A percentile compares a stretch with the other conserved stretches of the same genome.
Conservation (phyloP, 2,888 invertebrate species). For the Mantis religiosa region DNA sequence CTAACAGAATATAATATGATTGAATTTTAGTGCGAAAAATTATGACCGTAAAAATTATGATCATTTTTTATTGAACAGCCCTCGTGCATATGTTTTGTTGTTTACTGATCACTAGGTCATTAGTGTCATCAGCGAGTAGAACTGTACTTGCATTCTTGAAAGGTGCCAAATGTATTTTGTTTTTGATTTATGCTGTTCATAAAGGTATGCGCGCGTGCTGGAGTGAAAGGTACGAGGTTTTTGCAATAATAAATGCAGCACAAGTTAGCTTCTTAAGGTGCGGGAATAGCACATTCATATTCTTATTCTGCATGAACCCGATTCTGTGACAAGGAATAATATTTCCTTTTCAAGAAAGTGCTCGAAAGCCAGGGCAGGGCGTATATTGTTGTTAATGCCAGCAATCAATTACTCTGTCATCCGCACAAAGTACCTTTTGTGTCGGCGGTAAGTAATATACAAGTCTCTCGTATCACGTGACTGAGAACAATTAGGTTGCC, state of each 20-base stretch:
- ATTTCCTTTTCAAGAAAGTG: not conserved
- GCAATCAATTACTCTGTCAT: not conserved
- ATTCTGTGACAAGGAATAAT: not conserved
- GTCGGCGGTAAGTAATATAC: not conserved
- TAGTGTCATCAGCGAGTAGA: too few species aligned
- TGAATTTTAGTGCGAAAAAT: too few species aligned
- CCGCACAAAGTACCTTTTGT: not conserved
- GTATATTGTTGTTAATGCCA: not conserved
- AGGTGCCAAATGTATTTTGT: too few species aligned
- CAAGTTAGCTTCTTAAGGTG: not conserved
- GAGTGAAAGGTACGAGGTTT: not conserved
- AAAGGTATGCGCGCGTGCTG: too few species aligned
- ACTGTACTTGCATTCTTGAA: too few species aligned
- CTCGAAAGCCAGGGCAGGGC: not conserved
- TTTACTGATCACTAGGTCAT: too few species aligned
- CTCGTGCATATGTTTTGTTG: too few species aligned
- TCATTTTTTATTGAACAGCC: too few species aligned
- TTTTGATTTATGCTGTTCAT: too few species aligned
- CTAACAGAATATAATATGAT: too few species aligned
- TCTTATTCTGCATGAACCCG: not conserved
- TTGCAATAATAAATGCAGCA: not conserved
- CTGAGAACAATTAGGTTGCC: not conserved
- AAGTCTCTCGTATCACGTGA: not conserved
- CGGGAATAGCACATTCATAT: too few species aligned
- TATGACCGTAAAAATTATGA: too few species aligned